Conservation (phyloP, 2,113 vertebrate species). For the Mustelus asterias region DNA sequence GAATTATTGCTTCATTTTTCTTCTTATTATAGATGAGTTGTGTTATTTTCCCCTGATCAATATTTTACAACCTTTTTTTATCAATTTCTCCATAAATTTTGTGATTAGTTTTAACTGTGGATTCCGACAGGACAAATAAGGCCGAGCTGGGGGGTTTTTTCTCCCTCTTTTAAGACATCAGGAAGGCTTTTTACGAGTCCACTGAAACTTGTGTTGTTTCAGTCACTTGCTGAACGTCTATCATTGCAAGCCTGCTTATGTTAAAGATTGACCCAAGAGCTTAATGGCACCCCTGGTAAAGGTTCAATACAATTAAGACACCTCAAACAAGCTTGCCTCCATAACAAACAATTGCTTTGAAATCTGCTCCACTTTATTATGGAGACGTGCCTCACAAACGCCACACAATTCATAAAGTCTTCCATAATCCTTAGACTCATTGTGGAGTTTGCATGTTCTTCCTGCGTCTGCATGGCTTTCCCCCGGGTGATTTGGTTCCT, state of each 20-base stretch:
- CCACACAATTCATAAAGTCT: background rate
- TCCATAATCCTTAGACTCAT: background rate
- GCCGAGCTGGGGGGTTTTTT: conserved; percentile 54
- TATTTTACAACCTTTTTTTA: conserved; percentile 99
- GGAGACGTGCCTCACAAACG: background rate
- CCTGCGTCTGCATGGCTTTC: too few species aligned
- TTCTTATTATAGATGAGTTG: conserved; percentile 94
- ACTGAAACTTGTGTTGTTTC: background rate
- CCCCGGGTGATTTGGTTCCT: too few species aligned
- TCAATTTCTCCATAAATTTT: conserved; percentile 98
- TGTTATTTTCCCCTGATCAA: conserved; percentile 83
- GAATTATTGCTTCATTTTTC: conserved; percentile 99
- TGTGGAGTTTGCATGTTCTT: too few species aligned
- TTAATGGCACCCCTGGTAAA: background rate
- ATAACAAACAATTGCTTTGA: background rate
- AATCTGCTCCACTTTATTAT: background rate
- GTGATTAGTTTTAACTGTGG: conserved; percentile 98
- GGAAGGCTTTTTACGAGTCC: background rate
- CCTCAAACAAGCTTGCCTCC: background rate
- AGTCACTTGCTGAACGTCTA: background rate
- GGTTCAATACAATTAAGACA: conserved; percentile 14
- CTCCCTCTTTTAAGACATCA: conserved; percentile 35
- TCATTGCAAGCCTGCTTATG: background rate
- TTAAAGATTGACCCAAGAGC: background rate
- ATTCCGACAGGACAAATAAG: conserved; percentile 98